phyloP scores from a whole-genome alignment of 1,140 invertebrate genomes.

The Arctopsyche grandis region DNA sequence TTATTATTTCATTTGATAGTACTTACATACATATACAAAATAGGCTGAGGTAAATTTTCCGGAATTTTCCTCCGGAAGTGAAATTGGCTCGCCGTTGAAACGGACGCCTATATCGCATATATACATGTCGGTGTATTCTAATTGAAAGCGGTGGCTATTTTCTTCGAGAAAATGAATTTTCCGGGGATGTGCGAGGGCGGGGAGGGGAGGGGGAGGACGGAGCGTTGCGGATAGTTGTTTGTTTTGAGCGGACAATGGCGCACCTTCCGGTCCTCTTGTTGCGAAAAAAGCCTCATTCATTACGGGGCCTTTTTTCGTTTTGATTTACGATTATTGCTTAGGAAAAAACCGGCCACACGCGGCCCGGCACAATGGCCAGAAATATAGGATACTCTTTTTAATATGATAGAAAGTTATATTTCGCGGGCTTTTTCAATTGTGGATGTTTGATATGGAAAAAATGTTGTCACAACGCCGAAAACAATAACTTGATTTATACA shows the following conservation, averaged over 20 bases:
- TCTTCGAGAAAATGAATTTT: conserved; percentile 36
- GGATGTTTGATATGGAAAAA: conserved; percentile 31
- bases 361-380: conserved; percentile 38
- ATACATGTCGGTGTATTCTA: not conserved
- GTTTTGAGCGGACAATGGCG: conserved; percentile 42
- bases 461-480: conserved; percentile 26
- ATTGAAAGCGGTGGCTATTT: conserved; percentile 4
- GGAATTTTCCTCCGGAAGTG: no score
- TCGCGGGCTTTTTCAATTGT: conserved; percentile 37
- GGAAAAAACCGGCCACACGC: conserved; percentile 38
- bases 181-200: not conserved
- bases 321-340: conserved; percentile 47
- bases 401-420: conserved; percentile 39
- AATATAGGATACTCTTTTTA: conserved; percentile 43
- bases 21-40: no score
- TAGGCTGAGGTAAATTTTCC: no score
- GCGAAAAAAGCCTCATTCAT: conserved; percentile 41
- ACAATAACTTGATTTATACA: conserved; percentile 44
- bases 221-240: conserved; percentile 43
- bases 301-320: conserved; percentile 41
- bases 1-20: no score
- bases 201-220: not conserved
- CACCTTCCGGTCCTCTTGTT: conserved; percentile 46
- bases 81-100: no score
- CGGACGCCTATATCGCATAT: no score